These are phyloP conservation scores for Heloderma charlesbogerti DNA, from an alignment of 2,113 vertebrate species.

Conservation along the genomic window DNA sequence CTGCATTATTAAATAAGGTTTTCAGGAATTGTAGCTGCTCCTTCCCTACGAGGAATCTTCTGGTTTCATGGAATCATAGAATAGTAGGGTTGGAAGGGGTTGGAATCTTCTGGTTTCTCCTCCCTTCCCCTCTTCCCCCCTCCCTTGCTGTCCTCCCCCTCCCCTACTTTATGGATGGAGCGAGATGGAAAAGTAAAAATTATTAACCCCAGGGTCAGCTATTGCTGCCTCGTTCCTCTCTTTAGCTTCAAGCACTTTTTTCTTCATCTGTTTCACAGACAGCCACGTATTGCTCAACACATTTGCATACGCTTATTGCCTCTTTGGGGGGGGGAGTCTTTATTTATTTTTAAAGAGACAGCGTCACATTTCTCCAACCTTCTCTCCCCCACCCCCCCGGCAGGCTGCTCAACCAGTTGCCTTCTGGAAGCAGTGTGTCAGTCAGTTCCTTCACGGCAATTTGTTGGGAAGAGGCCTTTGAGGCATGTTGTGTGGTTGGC, in stretches of 20 bases:
- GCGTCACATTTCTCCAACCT: constrained; percentile 9
- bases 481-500: no score
- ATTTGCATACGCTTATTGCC: constrained; percentile 95
- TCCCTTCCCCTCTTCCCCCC: neutral
- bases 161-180: constrained; percentile 81
- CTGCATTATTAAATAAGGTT: neutral
- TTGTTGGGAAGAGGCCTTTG: neutral
- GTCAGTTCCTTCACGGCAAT: neutral
- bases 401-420: neutral
- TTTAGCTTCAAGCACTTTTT: constrained; percentile 90
- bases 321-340: constrained; percentile 61
- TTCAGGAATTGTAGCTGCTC: neutral
- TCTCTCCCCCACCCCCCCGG: neutral
- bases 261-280: constrained; percentile 90
- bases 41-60: neutral
- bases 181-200: constrained; percentile 95
- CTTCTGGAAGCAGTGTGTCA: neutral
- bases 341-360: constrained; percentile 75
- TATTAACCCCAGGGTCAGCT: constrained; percentile 93
- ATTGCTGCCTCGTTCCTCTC: constrained; percentile 88
- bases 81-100: no score
- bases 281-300: constrained; percentile 88
- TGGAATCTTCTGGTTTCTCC: neutral
- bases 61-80: no score
- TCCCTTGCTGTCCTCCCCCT: neutral